A percentile compares a stretch with the other conserved stretches of the same genome.
These are phyloP conservation scores for Nettapus auritus DNA, from an alignment of 2,113 vertebrate species.

Conservation along the genomic window DNA sequence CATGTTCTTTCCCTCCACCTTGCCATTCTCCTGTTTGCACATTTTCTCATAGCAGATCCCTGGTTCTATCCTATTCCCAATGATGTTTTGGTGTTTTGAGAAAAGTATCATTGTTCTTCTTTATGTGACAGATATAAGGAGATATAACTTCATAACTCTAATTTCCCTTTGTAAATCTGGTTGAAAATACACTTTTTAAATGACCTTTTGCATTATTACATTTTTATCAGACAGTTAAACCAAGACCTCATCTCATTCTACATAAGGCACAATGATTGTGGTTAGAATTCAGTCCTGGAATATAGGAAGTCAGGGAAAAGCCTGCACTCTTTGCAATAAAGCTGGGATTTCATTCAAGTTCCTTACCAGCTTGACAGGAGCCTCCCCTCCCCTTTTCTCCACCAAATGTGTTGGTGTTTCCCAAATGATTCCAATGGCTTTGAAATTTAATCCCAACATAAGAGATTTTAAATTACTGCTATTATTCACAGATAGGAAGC, in stretches of 20 bases:
- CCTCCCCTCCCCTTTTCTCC: neutral
- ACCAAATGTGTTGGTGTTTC: slow-evolving; percentile 10
- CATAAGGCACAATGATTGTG: neutral
- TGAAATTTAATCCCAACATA: slow-evolving; percentile 21
- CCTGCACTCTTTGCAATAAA: neutral
- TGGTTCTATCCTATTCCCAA: neutral
- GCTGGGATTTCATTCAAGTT: neutral
- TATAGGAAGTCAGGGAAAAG: neutral
- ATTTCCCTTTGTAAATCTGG: neutral
- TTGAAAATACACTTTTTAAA: neutral
- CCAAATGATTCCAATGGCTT: slow-evolving; percentile 1
- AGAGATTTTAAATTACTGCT: slow-evolving; percentile 16
- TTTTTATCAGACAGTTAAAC: neutral
- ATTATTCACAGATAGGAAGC: slow-evolving; percentile 18
- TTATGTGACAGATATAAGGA: neutral
- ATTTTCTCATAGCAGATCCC: neutral
- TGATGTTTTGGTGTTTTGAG: neutral
- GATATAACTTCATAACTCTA: neutral
- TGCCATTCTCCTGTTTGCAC: neutral
- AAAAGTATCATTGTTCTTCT: neutral
- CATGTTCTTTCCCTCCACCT: neutral
- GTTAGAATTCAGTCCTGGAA: neutral
- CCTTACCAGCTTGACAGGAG: neutral
- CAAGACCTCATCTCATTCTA: neutral
- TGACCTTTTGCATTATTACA: neutral